phyloP scores from a whole-genome alignment of 2,888 invertebrate genomes.

The Leptopilina syphax region DNA sequence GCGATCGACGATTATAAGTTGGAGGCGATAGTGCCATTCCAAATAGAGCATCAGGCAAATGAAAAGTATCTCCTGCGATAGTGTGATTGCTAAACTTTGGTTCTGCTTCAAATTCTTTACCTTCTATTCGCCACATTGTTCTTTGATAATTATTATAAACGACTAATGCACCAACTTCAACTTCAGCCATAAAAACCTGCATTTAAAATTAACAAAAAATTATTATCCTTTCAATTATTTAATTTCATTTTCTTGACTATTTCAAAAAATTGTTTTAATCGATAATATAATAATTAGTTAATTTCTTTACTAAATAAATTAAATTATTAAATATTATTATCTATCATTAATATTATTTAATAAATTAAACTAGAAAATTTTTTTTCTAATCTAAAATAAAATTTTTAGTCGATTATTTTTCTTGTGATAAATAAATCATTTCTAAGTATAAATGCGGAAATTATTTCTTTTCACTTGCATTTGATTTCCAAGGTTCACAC shows the following conservation, averaged over 20 bases:
- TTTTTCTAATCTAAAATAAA: too few relatives aligned
- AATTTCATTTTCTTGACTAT: background rate
- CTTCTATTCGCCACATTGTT: constrained; percentile 57
- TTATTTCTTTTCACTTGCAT: constrained; percentile 55
- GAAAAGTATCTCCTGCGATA: constrained; percentile 79
- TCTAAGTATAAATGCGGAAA: background rate
- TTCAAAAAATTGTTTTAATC: background rate
- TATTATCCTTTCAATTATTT: background rate
- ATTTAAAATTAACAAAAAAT: too few relatives aligned
- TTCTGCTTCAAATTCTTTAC: constrained; percentile 46
- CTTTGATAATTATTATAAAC: background rate
- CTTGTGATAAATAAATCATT: background rate
- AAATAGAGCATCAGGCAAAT: constrained; percentile 83
- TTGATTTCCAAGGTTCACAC: constrained; percentile 47
- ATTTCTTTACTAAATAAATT: background rate
- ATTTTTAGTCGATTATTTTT: too few relatives aligned
- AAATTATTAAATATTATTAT: background rate
- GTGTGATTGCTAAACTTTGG: constrained; percentile 48
- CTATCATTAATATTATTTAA: too few relatives aligned
- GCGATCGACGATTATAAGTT: background rate
- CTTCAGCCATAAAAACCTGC: constrained; percentile 3
- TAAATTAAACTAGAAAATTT: too few relatives aligned
- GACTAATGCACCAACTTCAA: background rate
- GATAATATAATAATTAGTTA: background rate
- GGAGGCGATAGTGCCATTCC: constrained; percentile 82